Percentiles rank a stretch among this genome's conserved stretches.
Evolutionary conservation across 1,140 invertebrate genomes (phyloP).

Genomic region (Drosophila mojavensis): DNA sequence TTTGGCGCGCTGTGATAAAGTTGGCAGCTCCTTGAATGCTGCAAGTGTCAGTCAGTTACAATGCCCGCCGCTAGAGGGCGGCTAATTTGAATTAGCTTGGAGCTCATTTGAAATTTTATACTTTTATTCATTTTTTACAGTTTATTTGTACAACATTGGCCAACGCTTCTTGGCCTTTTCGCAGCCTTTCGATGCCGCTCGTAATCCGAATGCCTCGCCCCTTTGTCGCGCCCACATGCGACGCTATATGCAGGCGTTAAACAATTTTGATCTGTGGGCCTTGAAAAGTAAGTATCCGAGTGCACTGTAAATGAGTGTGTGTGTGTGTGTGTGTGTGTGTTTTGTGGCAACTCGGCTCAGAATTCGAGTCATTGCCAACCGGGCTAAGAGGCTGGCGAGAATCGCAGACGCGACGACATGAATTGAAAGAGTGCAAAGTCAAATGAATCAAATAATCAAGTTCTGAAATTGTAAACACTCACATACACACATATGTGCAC

Average conservation of each 20-base stretch:
- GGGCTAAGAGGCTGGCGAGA: slow-evolving; percentile 46
- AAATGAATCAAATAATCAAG: slow-evolving; percentile 64
- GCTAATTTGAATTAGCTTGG: slow-evolving; percentile 5
- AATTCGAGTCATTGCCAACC: slow-evolving; percentile 79
- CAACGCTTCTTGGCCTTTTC: slow-evolving; percentile 63
- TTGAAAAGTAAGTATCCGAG: slow-evolving; percentile 72
- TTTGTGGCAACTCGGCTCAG: slow-evolving; percentile 15
- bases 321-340: not conserved
- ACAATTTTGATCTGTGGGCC: slow-evolving; percentile 83
- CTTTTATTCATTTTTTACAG: slow-evolving; percentile 43
- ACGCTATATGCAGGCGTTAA: slow-evolving; percentile 65
- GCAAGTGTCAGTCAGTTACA: not conserved
- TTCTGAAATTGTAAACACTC: slow-evolving; percentile 50
- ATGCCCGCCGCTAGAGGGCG: slow-evolving; percentile 16
- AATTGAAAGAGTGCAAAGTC: slow-evolving; percentile 78
- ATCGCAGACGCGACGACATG: slow-evolving; percentile 72
- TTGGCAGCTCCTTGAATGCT: slow-evolving; percentile 6
- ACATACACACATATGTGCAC: slow-evolving; percentile 9
- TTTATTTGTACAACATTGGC: slow-evolving; percentile 72
- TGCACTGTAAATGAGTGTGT: not conserved
- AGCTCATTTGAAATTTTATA: not conserved
- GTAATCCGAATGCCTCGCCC: slow-evolving; percentile 65
- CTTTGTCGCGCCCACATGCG: slow-evolving; percentile 70
- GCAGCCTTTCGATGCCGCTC: slow-evolving; percentile 74
- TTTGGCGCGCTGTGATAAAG: not conserved